Evolutionary conservation across 2,113 vertebrate genomes (phyloP).

Genomic region (Heterocephalus glaber): DNA sequence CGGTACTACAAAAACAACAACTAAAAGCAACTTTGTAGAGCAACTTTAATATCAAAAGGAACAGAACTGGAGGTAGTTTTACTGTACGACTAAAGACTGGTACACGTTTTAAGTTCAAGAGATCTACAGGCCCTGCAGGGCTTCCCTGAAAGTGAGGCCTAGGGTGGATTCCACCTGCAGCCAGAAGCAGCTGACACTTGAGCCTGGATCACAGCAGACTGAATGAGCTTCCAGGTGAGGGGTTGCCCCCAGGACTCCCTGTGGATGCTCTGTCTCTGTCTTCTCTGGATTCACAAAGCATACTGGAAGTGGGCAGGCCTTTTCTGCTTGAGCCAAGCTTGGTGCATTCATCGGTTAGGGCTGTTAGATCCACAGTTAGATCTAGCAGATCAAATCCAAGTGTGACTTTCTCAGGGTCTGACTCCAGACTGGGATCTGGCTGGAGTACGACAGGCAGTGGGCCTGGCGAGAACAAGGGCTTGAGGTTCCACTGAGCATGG

Average conservation of each 20-base stretch:
- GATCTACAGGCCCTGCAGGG: neutral
- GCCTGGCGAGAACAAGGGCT: neutral
- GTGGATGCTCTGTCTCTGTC: neutral
- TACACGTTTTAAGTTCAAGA: neutral
- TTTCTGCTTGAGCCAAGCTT: neutral
- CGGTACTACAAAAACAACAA: neutral
- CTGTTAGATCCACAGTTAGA: neutral
- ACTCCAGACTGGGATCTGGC: neutral
- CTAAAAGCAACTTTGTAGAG: neutral
- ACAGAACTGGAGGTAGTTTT: neutral
- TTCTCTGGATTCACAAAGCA: neutral
- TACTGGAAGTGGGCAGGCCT: neutral
- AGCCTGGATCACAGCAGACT: neutral
- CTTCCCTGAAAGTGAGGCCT: neutral
- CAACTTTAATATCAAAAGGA: conserved; percentile 6
- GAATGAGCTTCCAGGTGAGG: neutral
- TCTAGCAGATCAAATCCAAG: neutral
- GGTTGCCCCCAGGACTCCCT: neutral
- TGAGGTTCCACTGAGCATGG: fast-evolving
- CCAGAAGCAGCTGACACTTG: too few species aligned
- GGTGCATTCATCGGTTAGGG: neutral
- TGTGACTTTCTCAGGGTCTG: neutral
- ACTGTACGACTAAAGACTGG: neutral
- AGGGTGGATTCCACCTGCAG: too few species aligned
- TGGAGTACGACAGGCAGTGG: neutral